Evolutionary conservation across 2,888 invertebrate species (phyloP), one percentile per base, ranked within the genome.

Genomic region (Maniola hyperantus): DNA sequence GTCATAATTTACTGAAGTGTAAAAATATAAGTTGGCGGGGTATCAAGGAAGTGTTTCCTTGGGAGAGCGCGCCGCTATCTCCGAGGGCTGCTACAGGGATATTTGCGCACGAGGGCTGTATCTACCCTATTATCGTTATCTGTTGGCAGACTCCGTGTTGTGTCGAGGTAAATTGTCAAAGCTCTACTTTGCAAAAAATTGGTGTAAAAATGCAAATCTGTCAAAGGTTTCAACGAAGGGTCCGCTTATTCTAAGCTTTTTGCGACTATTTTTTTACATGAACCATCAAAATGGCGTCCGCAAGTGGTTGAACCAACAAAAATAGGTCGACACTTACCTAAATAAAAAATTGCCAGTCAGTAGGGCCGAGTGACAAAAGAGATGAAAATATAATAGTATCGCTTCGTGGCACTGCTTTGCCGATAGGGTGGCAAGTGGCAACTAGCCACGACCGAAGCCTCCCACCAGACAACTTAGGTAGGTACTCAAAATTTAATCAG

Each of bases 41-140:
- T 75, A 75, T 80, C 78, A 81, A 82, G 85, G 83, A 85, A 88
- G 83, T 83, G 83, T 83, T 82, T 84, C 78, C 83, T 80, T 81
- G 71, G 70, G 83, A 84, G 84, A 81, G 82, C 80, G 77, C 76
- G 77, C 79, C 76, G 77, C 77, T 82, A 81, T 81, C 80, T 80
- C 79, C 74, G 72, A 78, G 81, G 77, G 78, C 73, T 79, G 83
- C 71, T 72, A 72, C 63, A 68, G 50, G 65, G 46, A 55, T 64
- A 50, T 70, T 62, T 48, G 67, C 60, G 50, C 26, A 44, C 59
- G 65, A 67, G 65, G 51, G 53, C 58, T 57, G 61, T 58, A 46
- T 57, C 64, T 26, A 61, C 68, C 65, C 60, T 70, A 51, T 51
- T 66, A 70, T 68, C 65, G 66, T 70, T 69, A 67, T 70, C 65